Conservation (phyloP, 2,888 invertebrate genomes). For the Euphydryas editha region DNA sequence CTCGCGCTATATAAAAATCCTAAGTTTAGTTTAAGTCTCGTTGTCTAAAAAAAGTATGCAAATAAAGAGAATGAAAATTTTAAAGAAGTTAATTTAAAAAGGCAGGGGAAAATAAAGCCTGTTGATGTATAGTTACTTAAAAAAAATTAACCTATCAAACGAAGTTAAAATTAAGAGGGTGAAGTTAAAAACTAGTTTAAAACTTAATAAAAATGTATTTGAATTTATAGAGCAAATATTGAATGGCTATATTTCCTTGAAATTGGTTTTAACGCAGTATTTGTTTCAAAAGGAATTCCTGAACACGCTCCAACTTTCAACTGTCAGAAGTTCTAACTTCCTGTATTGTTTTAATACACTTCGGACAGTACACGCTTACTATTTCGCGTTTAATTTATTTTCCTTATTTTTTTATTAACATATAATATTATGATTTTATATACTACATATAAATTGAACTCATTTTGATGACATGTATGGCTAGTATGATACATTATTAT, state of each 20-base stretch:
- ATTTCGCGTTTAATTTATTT: not conserved
- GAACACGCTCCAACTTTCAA: slow-evolving; percentile 14
- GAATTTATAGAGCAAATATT: slow-evolving; percentile 5
- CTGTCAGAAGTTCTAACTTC: slow-evolving; percentile 16
- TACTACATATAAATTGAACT: no score
- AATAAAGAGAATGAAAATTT: no score
- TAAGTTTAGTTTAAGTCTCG: no score
- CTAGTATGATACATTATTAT: no score
- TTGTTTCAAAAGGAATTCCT: slow-evolving; percentile 14
- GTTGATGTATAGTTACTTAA: no score
- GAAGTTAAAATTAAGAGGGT: not conserved
- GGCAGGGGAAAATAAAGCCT: no score
- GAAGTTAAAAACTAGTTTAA: not conserved
- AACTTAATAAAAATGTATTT: not conserved
- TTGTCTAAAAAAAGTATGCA: no score
- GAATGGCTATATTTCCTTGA: slow-evolving; percentile 13
- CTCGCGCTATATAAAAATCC: no score
- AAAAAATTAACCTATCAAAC: not conserved
- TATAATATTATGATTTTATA: no score
- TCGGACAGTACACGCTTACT: not conserved
- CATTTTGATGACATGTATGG: no score
- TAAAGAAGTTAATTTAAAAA: no score
- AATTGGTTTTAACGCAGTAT: slow-evolving; percentile 11
- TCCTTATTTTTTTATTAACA: no score
- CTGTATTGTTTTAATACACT: not conserved